These are phyloP conservation scores for Podarcis lilfordi DNA, from an alignment of 2,797 vertebrate species.

Conservation along the genomic window DNA sequence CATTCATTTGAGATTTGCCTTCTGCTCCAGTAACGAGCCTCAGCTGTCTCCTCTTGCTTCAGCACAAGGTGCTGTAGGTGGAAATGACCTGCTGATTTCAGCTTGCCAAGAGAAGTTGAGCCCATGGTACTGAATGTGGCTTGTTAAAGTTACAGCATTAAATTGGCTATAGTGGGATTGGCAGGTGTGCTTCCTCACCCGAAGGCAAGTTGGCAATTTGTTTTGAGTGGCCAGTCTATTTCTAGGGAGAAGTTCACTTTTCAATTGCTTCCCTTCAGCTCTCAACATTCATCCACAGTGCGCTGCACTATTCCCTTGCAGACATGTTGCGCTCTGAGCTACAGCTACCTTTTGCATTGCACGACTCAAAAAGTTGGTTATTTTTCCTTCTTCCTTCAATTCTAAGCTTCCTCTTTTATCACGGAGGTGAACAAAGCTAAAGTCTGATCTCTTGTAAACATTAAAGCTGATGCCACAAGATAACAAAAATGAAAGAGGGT, in stretches of 20 bases:
- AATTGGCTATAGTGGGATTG: conserved; percentile 75
- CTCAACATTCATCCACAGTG: conserved; percentile 18
- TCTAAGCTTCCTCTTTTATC: not conserved
- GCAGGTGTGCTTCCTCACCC: conserved; percentile 74
- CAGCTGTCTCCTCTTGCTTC: conserved; percentile 50
- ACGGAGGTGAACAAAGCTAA: conserved; percentile 24
- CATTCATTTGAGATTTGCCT: conserved; percentile 54
- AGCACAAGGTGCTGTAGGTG: conserved; percentile 47
- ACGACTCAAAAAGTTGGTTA: conserved; percentile 1
- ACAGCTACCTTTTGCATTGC: not conserved
- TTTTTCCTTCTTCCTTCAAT: conserved; percentile 10
- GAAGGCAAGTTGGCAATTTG: conserved; percentile 71
- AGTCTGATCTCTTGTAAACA: conserved; percentile 16
- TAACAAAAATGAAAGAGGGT: conserved; percentile 14
- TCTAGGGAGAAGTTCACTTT: conserved; percentile 56
- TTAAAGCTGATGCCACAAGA: not conserved
- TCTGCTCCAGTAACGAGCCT: conserved; percentile 29
- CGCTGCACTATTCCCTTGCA: conserved; percentile 5
- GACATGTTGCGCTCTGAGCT: conserved; percentile 46
- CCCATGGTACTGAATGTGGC: conserved; percentile 33
- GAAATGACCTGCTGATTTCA: conserved; percentile 53
- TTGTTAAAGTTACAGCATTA: conserved; percentile 76
- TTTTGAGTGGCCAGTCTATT: conserved; percentile 61
- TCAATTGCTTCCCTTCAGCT: conserved; percentile 59
- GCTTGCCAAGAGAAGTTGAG: conserved; percentile 2